Evolutionary conservation across 2,113 vertebrate genomes (phyloP), one percentile per base, ranked within the genome.

Genomic region (Salvelinus fontinalis): DNA sequence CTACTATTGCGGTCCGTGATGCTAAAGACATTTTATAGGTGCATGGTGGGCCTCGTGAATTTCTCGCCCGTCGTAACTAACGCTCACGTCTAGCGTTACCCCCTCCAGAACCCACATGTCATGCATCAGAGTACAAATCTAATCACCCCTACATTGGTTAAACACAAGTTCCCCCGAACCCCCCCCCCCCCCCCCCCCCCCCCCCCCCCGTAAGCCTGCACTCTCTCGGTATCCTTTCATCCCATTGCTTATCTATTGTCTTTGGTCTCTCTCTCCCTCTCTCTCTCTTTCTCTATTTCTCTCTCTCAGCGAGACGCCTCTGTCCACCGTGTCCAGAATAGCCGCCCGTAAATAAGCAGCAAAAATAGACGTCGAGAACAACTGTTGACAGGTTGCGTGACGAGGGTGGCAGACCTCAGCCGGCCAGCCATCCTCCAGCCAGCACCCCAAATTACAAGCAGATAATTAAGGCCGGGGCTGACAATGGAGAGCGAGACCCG

Each of bases 341-440:
- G 92, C 94, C 69, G 84, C 87, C 91, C 90, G 83, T 93, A 94
- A 91, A 95, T 92, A 89, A 93, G 93, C 39, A 44, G 39, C 94
- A 94, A 92, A 95, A 96, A 96, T 96, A 96, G 39, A 44, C 39
- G 39, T 44, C 0, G 39, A 11, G 92, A 94, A 94, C 95, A 96
- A 95, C 96, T 97, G 96, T 95, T 95, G 95, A 95, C 92, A 92
- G 93, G 85, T 82, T 83, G 18, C 18, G 91, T 93, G 94, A 95
- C 90, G 92, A 93, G 94, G 93, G 93, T 87, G 85, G 91, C 89
- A 94, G 94, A 95, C 85, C 88, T 39, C 39, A 9, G 39, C 80
- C 80, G 4, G 49, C 49, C 49, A 16, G 49, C 12, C 93, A 95
- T 95, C 93, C 94, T 91, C 90, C 88, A 18, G 93, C 93, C 93